These are phyloP conservation scores for Synergus umbraculus DNA, from an alignment of 2,888 invertebrate species.

Conservation along the genomic window DNA sequence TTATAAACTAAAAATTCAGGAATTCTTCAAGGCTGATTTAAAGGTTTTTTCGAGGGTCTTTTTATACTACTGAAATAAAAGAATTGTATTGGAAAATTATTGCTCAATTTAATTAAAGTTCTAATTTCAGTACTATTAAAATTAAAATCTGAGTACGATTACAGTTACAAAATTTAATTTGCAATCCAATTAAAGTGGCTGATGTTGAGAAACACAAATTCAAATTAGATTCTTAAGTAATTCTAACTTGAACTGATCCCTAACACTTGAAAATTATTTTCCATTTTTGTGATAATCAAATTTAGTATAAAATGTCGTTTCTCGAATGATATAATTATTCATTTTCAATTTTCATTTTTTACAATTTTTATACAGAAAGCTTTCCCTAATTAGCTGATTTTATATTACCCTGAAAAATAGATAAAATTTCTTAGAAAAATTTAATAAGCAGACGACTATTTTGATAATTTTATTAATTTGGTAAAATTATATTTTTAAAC, in stretches of 20 bases:
- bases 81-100: neutral
- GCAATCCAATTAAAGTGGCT: slow-evolving; percentile 24
- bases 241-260: slow-evolving; percentile 18
- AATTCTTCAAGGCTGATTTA: neutral
- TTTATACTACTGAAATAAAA: neutral
- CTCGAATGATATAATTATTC: neutral
- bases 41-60: neutral
- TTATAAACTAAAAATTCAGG: no score
- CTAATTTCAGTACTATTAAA: neutral
- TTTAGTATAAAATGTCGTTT: neutral
- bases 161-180: slow-evolving; percentile 29
- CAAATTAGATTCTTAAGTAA: slow-evolving; percentile 33
- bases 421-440: neutral
- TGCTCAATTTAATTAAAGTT: neutral
- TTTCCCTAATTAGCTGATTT: neutral
- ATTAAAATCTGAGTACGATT: neutral
- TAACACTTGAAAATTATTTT: neutral
- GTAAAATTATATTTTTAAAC: neutral
- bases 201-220: slow-evolving; percentile 27
- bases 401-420: neutral
- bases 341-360: no score
- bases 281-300: neutral
- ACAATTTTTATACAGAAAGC: no score
- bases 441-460: neutral
- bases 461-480: neutral